A percentile compares a stretch with the other conserved stretches of the same genome.
phyloP scores from a whole-genome alignment of 1,140 invertebrate species.

The Aphelenchoides besseyi region DNA sequence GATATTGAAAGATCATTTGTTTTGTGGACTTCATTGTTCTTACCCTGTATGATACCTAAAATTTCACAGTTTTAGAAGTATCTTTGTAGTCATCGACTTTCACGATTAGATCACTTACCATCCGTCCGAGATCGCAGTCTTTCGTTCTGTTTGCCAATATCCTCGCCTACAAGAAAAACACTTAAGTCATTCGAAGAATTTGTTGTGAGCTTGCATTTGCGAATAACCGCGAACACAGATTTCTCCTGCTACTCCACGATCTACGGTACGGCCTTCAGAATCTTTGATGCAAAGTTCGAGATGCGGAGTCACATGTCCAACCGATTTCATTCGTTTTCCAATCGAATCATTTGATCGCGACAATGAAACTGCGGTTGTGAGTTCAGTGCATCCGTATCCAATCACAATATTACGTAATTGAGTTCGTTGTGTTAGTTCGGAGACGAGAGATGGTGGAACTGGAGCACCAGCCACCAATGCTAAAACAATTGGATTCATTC shows the following conservation, averaged over 20 bases:
- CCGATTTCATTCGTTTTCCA: slow-evolving; percentile 71
- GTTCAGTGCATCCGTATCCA: slow-evolving; percentile 79
- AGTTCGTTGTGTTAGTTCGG: slow-evolving; percentile 28
- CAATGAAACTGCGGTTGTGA: slow-evolving; percentile 69
- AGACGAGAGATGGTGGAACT: slow-evolving; percentile 70
- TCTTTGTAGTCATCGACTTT: no score
- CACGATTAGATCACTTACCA: no score
- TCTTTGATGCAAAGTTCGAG: slow-evolving; percentile 77
- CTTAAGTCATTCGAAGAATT: no score
- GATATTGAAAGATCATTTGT: slow-evolving; percentile 19
- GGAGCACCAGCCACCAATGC: slow-evolving; percentile 72
- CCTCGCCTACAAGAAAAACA: no score
- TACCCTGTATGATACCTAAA: background rate
- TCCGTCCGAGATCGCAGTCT: no score
- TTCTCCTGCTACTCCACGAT: slow-evolving; percentile 75
- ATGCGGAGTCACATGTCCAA: slow-evolving; percentile 76
- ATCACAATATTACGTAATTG: slow-evolving; percentile 30
- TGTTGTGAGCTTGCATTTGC: slow-evolving; percentile 79
- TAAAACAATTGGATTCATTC: background rate
- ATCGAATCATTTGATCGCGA: slow-evolving; percentile 68
- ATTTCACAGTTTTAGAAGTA: no score
- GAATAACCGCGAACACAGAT: slow-evolving; percentile 72
- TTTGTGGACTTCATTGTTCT: no score
- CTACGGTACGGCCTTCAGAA: slow-evolving; percentile 70
- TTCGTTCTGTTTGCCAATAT: no score